phyloP scores from a whole-genome alignment of 2,113 vertebrate species.

The Carassius auratus region DNA sequence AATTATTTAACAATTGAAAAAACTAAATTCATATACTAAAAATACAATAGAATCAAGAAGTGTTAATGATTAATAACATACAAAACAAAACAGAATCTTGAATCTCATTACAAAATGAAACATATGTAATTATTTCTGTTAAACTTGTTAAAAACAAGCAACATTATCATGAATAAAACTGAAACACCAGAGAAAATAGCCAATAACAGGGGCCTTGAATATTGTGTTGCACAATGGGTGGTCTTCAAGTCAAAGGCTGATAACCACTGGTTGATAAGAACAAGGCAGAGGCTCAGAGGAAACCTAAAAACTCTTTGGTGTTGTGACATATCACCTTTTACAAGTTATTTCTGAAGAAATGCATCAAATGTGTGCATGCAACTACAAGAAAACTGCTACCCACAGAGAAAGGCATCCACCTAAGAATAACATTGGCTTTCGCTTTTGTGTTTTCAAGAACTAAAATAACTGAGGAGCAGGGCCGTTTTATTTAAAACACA shows the following conservation, averaged over 20 bases:
- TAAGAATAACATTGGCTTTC: background rate
- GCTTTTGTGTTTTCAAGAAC: no score
- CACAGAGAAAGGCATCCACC: background rate
- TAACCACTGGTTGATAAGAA: background rate
- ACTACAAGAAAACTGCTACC: background rate
- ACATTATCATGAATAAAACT: background rate
- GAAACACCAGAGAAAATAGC: background rate
- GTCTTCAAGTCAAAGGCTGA: no score
- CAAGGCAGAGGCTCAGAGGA: background rate
- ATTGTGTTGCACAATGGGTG: no score
- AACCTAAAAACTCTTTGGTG: no score
- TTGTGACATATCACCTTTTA: background rate
- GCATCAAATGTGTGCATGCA: background rate
- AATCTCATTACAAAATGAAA: background rate
- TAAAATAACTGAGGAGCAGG: no score
- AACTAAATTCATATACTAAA: background rate
- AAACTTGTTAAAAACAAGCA: background rate
- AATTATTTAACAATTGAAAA: no score
- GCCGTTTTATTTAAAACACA: no score
- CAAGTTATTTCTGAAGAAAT: background rate
- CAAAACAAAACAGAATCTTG: background rate
- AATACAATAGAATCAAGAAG: background rate
- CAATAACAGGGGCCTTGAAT: no score
- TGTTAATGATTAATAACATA: background rate
- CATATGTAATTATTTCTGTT: background rate